Conservation (phyloP, 2,797 vertebrate genomes). For the Taenioides sp. region DNA sequence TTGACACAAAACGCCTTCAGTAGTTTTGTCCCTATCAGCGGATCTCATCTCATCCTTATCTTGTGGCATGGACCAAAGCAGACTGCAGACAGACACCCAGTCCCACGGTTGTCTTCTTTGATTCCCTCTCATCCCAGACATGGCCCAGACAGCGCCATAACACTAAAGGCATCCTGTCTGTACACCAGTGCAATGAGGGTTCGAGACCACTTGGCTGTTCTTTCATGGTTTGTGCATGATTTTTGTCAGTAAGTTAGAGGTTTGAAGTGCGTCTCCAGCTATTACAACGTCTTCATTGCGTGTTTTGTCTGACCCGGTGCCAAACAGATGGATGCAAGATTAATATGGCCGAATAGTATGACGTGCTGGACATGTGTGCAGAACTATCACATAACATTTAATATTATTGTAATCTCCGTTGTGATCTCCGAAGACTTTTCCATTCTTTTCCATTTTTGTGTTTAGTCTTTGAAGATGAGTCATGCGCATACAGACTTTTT, state of each 20-base stretch:
- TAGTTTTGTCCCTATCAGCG: neutral
- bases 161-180: constrained; percentile 32
- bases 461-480: constrained; percentile 30
- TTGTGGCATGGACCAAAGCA: constrained; percentile 2
- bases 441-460: constrained; percentile 16
- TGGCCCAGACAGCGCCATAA: constrained; percentile 22
- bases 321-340: constrained; percentile 22
- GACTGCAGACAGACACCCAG: constrained; percentile 10
- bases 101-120: constrained; percentile 21
- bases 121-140: constrained; percentile 17
- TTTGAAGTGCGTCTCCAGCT: constrained; percentile 26
- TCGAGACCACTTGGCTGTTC: neutral
- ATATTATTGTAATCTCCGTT: constrained; percentile 25
- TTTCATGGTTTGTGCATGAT: constrained; percentile 11
- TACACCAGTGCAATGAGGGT: constrained; percentile 20
- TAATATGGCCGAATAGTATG: constrained; percentile 33
- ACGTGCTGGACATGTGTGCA: constrained; percentile 26
- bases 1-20: constrained; percentile 4
- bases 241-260: constrained; percentile 12
- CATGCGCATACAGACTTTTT: constrained; percentile 18
- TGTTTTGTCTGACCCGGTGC: constrained; percentile 14
- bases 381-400: constrained; percentile 10
- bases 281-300: constrained; percentile 16
- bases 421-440: constrained; percentile 27
- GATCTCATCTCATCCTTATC: constrained; percentile 14